Evolutionary conservation across 2,888 invertebrate species (phyloP), one percentile per base, ranked within the genome.

Genomic region (Philereme vetulata): DNA sequence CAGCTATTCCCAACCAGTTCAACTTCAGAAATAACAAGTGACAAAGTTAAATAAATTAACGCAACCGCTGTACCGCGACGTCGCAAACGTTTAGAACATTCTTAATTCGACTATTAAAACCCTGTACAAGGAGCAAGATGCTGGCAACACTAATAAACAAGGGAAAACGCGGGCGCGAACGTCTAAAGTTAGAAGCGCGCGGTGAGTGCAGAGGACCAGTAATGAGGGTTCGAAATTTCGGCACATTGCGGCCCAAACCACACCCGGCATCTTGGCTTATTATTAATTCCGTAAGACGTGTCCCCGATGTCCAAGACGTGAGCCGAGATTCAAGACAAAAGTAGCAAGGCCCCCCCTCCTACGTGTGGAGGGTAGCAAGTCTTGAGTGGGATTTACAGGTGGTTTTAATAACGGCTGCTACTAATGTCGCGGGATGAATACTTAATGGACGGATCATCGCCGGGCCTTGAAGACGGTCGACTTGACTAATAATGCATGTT

Each of bases 281-380:
- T 93, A 93, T 93, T 92, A 93, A 93, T 93, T 93, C 93, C 81
- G 90, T 91, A 92, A 92, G 93, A 93, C 91, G 87, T 91, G 91
- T 87, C 90, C 92, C 91, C 92, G 90, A 92, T 93, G 93, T 92
- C 93, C 93, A 89, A 88, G 92, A 92, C 92, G 92, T 93, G 93
- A 81, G 86, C 91, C 66, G 91, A 88, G 92, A 92, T 90, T 90
- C 88, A 85, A 90, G 90, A 90, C 92, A 92, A 92, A 93, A 92
- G 91, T 92, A 90, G 85, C 81, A 55, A 57, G 45, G 35, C 55
- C 77, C 77, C 75, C 76, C 72, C 68, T 71, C 62, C 75, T 82
- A 90, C 89, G 89, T 88, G 88, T 85, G 81, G 77, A 73, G 88
- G 81, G 83, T 88, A 77, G 80, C 85, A 86, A 86, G 81, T 80